Base-by-base conservation (phyloP, 1,140 invertebrate species). In the Berghia stephanieae region DNA sequence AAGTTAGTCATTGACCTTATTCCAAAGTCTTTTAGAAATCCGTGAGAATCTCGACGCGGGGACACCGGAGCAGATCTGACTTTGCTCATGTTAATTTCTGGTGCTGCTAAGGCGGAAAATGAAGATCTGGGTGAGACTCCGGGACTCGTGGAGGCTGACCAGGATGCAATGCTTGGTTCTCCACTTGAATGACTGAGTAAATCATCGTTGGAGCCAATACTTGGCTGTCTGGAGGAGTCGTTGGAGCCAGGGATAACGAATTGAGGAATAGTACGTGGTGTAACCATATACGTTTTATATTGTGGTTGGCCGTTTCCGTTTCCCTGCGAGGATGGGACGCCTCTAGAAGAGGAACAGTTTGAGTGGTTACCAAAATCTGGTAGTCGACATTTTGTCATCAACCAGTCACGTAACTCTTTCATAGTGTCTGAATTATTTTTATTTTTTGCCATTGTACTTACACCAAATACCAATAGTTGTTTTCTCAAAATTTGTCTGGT, bases 181-280 rank as follows among this genome's bases (percentile, higher is more conserved):
- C 79, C 80, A 38, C 80, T 81, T 46, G 78, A 79, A 44, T 79
- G 78, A 67, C 80, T 81, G 2, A 68, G 43, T 13, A 80, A 40
- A 60, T 85, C 83, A 60, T 84, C 83, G 16, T 86, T 84, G 27
- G 80, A 84, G 63, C 77, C 80, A 16, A 81, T 69, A 72, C 83
- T 86, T 21, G 83, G 78, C 55, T 85, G 80, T 31, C 84, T 72
- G 6, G 86, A 87, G 0, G 82, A 84, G 44, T 83, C 83, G n/a
- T 78, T 82, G 16, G 86, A 86, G 3, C 83, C 81, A 0, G 86
- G 86, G 66, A 87, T 87, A 18, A 87, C 82, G 79, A 87, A 87
- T 42, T 87, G 84, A 8, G 86, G 86, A 52, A 87, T 87, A 18
- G 73, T 84, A 34, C 81, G 72, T 21, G 86, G 86, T 2, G 86